phyloP scores from a whole-genome alignment of 2,113 vertebrate genomes.

The Heteronetta atricapilla region DNA sequence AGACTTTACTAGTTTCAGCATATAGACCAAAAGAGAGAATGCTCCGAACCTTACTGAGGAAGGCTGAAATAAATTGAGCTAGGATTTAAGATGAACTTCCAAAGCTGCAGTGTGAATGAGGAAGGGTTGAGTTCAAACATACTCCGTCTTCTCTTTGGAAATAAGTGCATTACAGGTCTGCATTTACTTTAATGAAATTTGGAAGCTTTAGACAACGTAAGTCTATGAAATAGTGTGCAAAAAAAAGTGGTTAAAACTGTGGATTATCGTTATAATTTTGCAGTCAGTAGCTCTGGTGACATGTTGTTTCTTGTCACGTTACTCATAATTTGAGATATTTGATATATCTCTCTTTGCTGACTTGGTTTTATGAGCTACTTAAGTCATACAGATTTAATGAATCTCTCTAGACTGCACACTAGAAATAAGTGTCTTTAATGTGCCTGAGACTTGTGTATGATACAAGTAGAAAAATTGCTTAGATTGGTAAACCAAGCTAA shows the following conservation, averaged over 20 bases:
- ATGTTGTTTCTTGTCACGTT: neutral
- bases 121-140: neutral
- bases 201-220: neutral
- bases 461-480: neutral
- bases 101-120: neutral
- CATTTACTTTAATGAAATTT: neutral
- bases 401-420: neutral
- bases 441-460: neutral
- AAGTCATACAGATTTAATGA: slow-evolving; percentile 15
- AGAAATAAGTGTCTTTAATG: neutral
- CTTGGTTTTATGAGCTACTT: slow-evolving; percentile 27
- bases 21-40: neutral
- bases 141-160: neutral
- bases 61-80: neutral
- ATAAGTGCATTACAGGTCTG: neutral
- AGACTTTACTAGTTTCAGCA: neutral
- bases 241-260: neutral
- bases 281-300: neutral
- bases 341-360: neutral
- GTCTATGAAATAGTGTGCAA: neutral
- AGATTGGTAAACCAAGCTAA: too few relatives aligned
- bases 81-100: neutral
- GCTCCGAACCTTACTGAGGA: neutral
- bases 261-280: neutral
- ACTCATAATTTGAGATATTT: neutral